Percentiles rank a stretch among this genome's conserved stretches.
phyloP scores from a whole-genome alignment of 1,140 invertebrate species.

The Pemphigus obesinymphae region DNA sequence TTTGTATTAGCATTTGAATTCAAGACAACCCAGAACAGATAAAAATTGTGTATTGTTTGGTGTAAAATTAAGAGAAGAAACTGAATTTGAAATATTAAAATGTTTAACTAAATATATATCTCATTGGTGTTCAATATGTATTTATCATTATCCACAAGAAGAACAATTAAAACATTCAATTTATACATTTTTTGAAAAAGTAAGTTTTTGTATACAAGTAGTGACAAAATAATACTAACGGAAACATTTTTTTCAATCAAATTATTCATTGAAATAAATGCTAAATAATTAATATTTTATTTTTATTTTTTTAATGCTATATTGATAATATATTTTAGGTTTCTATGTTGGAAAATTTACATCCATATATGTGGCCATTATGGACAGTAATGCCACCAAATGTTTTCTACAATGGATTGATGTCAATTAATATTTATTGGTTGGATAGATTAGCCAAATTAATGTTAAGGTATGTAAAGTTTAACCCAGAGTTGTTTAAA shows the following conservation, averaged over 20 bases:
- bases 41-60: not conserved
- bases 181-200: constrained; percentile 36
- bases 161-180: constrained; percentile 17
- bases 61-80: constrained; percentile 5
- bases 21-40: not conserved
- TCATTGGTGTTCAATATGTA: constrained; percentile 17
- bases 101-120: constrained; percentile 29
- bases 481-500: too few relatives aligned
- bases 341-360: constrained; percentile 7
- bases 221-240: too few relatives aligned
- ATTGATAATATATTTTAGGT: not conserved
- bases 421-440: constrained; percentile 29
- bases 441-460: constrained; percentile 25
- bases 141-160: constrained; percentile 32
- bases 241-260: not conserved
- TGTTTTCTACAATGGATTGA: constrained; percentile 28
- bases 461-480: not conserved
- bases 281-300: too few relatives aligned
- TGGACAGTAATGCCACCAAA: constrained; percentile 30
- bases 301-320: too few relatives aligned
- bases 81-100: constrained; percentile 27
- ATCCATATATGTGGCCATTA: not conserved
- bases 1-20: constrained; percentile 23
- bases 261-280: not conserved
- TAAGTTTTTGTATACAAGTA: too few relatives aligned